Evolutionary conservation across 2,797 vertebrate genomes (phyloP), one percentile per base, ranked within the genome.

Genomic region (Lithobates sylvaticus): DNA sequence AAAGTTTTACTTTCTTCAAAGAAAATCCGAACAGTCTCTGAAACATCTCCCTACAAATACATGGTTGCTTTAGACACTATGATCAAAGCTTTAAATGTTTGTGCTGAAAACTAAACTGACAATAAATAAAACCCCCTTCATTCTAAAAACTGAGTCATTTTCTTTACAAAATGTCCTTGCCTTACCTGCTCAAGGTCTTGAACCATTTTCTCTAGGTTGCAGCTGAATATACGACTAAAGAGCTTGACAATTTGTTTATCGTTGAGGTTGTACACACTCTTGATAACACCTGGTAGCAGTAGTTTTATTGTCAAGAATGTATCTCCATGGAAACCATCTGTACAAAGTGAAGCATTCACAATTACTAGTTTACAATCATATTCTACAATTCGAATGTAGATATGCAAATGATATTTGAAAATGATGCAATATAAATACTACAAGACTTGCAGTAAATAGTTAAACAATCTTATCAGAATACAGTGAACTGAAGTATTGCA

Each of bases 211-310:
- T 99, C 98, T 83, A 96, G 96, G 92, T 94, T 96, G 91, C 96
- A 96, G 87, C 93, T 96, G 92, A 99, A 97, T 86, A 98, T 96
- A 77, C 97, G 96, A 88, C 98, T 98, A 89, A 99, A 99, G 58
- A 99, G 97, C 89, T 99, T 99, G 16, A 98, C 98, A 15, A 99
- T 99, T 94, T 99, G 98, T 92, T 99, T 99, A 92, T 99, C 98
- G 0, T 98, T 99, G 87, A 99, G 95, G 94, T 99, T 99, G 92
- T 99, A 99, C 80, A 99, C 97, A 44, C 96, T 98, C 92, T 99
- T 99, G 61, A 99, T 91, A 36, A 99, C 98, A 0, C 98, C 98
- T 0, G 98, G 98, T 88, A 99, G 93, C 13, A 99, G 95, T 89
- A 99, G 91, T 90, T 99, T 99, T 89, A 99, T 95, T 0, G 97